Percentiles rank a stretch among this genome's conserved stretches.
Evolutionary conservation across 1,140 invertebrate genomes (phyloP).

Genomic region (Penaeus japonicus): DNA sequence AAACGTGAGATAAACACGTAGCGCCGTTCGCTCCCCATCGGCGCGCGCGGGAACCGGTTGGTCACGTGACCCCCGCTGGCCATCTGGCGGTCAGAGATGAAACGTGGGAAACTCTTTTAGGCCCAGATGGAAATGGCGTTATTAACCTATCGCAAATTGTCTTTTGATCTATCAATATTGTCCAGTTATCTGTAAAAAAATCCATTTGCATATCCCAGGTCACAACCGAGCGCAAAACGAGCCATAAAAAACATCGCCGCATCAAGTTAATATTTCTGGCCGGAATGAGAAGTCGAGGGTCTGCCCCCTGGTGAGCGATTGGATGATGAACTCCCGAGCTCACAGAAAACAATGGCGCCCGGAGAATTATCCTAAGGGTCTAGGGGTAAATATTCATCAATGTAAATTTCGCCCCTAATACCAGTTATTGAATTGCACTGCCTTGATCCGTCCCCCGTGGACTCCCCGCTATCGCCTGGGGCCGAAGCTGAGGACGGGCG

Average conservation of each 20-base stretch:
- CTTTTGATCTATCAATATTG: too few relatives aligned
- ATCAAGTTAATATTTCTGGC: not conserved
- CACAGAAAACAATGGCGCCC: not conserved
- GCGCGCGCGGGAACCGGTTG: constrained; percentile 25
- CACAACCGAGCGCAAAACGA: not conserved
- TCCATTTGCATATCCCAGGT: too few relatives aligned
- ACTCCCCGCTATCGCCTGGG: not conserved
- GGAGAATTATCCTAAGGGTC: not conserved
- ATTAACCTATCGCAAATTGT: too few relatives aligned
- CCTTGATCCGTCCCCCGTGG: too few relatives aligned
- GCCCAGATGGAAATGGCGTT: too few relatives aligned
- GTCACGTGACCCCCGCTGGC: constrained; percentile 31
- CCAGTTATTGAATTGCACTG: not conserved
- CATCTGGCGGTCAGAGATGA: constrained; percentile 22
- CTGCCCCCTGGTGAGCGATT: not conserved
- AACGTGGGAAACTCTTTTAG: constrained; percentile 21
- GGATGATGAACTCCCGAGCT: not conserved
- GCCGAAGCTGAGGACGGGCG: not conserved
- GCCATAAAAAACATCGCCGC: not conserved
- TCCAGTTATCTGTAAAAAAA: too few relatives aligned
- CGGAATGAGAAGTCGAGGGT: too few relatives aligned
- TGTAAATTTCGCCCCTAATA: not conserved
- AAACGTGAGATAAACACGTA: constrained; percentile 47
- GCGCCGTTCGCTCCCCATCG: constrained; percentile 14
- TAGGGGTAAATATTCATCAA: not conserved